Conservation (phyloP, 2,797 vertebrate species). For the Amblyraja radiata region DNA sequence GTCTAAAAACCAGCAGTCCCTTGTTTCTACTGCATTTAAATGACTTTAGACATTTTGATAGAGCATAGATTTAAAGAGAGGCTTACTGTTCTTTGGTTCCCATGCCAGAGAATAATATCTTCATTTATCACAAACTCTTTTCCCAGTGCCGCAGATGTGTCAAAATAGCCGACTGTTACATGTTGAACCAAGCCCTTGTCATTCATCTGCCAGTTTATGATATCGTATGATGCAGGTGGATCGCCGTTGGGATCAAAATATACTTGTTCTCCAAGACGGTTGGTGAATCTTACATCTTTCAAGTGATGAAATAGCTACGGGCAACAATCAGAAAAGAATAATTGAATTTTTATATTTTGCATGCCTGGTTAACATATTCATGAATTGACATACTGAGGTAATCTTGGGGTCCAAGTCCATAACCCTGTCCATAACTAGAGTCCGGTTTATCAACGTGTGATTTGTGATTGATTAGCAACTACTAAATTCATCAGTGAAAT, state of each 20-base stretch:
- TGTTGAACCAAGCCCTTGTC: conserved; percentile 45
- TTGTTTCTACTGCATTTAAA: too few species aligned
- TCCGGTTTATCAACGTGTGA: neutral
- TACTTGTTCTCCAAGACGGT: conserved; percentile 45
- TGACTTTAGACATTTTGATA: too few species aligned
- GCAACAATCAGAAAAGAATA: neutral
- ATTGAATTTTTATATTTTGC: neutral
- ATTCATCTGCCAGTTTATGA: conserved; percentile 51
- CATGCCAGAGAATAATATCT: conserved; percentile 44
- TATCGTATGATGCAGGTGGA: conserved; percentile 49
- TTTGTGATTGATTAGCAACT: neutral
- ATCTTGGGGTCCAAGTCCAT: too few species aligned
- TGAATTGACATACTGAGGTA: too few species aligned
- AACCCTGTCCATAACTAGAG: neutral
- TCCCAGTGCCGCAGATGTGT: conserved; percentile 45
- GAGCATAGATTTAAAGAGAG: neutral
- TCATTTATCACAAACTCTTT: conserved; percentile 46
- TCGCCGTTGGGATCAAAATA: conserved; percentile 50
- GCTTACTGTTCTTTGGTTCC: conserved; percentile 46
- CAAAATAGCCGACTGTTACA: conserved; percentile 48
- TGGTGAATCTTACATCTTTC: conserved; percentile 46
- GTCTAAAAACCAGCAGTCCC: too few species aligned
- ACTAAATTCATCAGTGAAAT: neutral
- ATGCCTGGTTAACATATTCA: too few species aligned
- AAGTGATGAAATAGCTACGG: conserved; percentile 48